Evolutionary conservation across 92 coral and sea anemone species (phyloP).

Genomic region (Parazoanthus atlanticus): DNA sequence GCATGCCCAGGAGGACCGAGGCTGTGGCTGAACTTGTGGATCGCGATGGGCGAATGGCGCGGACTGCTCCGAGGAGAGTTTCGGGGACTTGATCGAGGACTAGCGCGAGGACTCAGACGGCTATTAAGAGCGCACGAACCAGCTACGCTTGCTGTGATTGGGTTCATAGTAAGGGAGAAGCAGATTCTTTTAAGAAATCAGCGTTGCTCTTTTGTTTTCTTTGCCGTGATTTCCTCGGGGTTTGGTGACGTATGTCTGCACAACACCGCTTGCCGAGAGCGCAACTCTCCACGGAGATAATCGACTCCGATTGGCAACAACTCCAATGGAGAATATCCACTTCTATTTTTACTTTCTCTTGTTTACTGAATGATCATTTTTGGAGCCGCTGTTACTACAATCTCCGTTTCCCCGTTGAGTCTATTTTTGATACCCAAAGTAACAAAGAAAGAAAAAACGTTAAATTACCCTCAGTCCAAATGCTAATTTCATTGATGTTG

Average conservation of each 20-base stretch:
- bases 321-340: background rate
- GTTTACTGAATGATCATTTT: background rate
- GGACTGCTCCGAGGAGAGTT: constrained; percentile 24
- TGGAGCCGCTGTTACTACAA: background rate
- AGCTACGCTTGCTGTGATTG: constrained; percentile 40
- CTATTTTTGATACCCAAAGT: background rate
- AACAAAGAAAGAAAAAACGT: constrained; percentile 5
- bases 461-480: constrained; percentile 2
- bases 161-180: constrained; percentile 22
- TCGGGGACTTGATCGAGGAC: constrained; percentile 34
- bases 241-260: constrained; percentile 13
- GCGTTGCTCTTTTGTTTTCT: background rate
- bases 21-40: constrained; percentile 14
- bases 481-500: background rate
- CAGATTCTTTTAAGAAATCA: background rate
- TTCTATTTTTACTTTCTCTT: background rate
- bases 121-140: constrained; percentile 13
- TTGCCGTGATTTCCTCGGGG: background rate
- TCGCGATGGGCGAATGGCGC: constrained; percentile 30
- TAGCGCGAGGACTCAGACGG: constrained; percentile 24
- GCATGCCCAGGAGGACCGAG: constrained; percentile 11
- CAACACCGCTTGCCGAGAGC: background rate
- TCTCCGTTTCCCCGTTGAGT: constrained; percentile 3
- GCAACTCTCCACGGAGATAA: constrained; percentile 13
- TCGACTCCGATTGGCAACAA: background rate